These are phyloP conservation scores for Tipula unca DNA, from an alignment of 2,888 invertebrate genomes.

Conservation along the genomic window DNA sequence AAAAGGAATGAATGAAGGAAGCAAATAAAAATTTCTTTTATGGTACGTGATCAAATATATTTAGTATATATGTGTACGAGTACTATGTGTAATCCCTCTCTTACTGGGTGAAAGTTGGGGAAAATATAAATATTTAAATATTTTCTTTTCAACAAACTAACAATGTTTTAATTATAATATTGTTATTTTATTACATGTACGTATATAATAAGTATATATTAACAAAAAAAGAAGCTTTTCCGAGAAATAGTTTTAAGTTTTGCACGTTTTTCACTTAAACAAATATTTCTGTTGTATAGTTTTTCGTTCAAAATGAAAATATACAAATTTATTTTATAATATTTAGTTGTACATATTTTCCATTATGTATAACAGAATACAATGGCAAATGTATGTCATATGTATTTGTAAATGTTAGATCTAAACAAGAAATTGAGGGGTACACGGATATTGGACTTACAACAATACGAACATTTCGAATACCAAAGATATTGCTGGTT, in stretches of 20 bases:
- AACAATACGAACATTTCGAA: too few relatives aligned
- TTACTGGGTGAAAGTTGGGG: neutral
- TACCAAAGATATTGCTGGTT: too few relatives aligned
- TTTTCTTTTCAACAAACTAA: conserved; percentile 8
- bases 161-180: neutral
- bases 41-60: neutral
- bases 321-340: neutral
- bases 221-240: neutral
- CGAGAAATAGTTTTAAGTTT: neutral
- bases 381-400: too few relatives aligned
- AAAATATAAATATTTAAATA: neutral
- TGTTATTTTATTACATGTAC: neutral
- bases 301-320: too few relatives aligned
- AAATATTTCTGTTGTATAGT: neutral
- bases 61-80: neutral
- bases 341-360: neutral
- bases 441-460: too few relatives aligned
- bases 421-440: too few relatives aligned
- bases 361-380: too few relatives aligned
- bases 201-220: too few relatives aligned
- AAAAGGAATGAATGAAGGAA: neutral
- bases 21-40: neutral
- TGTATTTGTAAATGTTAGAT: too few relatives aligned
- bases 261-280: neutral
- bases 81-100: too few relatives aligned